Conservation (phyloP, 2,888 invertebrate species). For the Leptinotarsa peninsularis region DNA sequence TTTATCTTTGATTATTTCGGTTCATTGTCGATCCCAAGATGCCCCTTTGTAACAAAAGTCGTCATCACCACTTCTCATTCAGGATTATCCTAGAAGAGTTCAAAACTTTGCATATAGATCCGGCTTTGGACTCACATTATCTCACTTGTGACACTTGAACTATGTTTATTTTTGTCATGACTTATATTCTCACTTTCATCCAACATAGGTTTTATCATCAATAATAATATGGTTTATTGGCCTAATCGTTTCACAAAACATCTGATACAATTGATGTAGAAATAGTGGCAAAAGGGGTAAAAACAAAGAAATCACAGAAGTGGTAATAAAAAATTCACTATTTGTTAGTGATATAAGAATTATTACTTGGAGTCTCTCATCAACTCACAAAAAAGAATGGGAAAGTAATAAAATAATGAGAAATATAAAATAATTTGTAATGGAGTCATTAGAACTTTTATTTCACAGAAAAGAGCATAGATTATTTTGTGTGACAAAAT, state of each 20-base stretch:
- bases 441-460: not conserved
- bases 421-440: not conserved
- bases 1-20: too few species aligned
- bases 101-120: too few species aligned
- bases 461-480: not conserved
- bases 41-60: too few species aligned
- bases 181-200: too few species aligned
- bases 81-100: too few species aligned
- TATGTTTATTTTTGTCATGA: too few species aligned
- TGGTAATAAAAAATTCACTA: not conserved
- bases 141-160: too few species aligned
- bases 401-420: not conserved
- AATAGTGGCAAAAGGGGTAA: not conserved
- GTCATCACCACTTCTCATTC: too few species aligned
- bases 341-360: not conserved
- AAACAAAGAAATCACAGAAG: not conserved
- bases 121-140: too few species aligned
- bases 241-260: not conserved
- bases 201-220: too few species aligned
- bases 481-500: not conserved
- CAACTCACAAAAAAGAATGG: not conserved
- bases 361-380: not conserved
- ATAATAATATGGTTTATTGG: not conserved
- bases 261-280: not conserved
- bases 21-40: too few species aligned